Conservation (phyloP, 2,113 vertebrate species). For the Caloenas nicobarica region DNA sequence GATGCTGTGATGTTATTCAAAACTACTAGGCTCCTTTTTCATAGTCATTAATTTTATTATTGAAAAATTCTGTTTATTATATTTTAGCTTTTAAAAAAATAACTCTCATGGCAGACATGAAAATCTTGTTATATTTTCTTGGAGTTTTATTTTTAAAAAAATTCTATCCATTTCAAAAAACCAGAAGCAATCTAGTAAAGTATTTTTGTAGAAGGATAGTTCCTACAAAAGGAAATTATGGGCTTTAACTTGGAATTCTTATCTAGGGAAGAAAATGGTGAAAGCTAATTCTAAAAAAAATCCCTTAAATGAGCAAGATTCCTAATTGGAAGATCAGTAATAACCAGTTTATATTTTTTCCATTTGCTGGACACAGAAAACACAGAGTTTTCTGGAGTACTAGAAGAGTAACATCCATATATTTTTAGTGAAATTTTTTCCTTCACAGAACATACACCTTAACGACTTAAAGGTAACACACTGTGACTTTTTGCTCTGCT, state of each 20-base stretch:
- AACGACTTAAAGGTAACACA: not conserved
- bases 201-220: not conserved
- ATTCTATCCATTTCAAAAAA: not conserved
- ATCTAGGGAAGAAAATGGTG: not conserved
- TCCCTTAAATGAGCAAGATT: not conserved
- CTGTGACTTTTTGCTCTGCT: not conserved
- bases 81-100: not conserved
- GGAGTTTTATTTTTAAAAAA: not conserved
- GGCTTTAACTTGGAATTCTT: not conserved
- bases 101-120: fast-evolving
- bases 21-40: not conserved
- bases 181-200: not conserved
- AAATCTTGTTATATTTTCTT: not conserved
- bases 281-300: not conserved
- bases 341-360: not conserved
- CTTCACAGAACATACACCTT: not conserved
- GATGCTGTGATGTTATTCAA: not conserved
- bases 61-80: not conserved
- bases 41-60: not conserved
- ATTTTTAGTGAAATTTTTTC: not conserved
- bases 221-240: not conserved
- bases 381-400: not conserved
- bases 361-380: not conserved
- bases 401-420: not conserved
- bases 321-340: not conserved